phyloP scores from a whole-genome alignment of 1,140 invertebrate species.

The Heliconius eleuchia region DNA sequence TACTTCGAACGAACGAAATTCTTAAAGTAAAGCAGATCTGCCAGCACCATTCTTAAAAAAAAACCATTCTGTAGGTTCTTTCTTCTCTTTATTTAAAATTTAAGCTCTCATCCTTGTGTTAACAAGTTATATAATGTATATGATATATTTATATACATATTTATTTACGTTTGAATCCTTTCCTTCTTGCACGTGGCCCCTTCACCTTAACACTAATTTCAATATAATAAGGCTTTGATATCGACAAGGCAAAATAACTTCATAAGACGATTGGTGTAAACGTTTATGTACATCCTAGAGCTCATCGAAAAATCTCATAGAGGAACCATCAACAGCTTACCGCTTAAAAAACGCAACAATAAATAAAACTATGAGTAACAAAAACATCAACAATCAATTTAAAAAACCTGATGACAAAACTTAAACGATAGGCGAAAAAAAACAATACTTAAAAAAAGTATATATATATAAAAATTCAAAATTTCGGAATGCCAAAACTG shows the following conservation, averaged over 20 bases:
- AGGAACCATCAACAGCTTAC: conserved; percentile 58
- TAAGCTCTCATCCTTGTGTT: conserved; percentile 46
- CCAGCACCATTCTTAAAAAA: conserved; percentile 69
- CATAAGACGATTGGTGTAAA: conserved; percentile 52
- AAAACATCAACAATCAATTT: conserved; percentile 53
- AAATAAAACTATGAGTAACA: conserved; percentile 61
- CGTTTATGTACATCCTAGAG: conserved; percentile 28
- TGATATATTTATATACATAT: conserved; percentile 43
- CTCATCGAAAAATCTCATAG: conserved; percentile 48
- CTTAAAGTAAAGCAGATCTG: conserved; percentile 67
- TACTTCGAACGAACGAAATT: conserved; percentile 15
- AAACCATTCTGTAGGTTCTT: conserved; percentile 44
- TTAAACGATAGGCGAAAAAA: conserved; percentile 38
- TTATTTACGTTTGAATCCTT: conserved; percentile 40
- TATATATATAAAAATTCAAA: conserved; percentile 45
- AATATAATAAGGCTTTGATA: conserved; percentile 66
- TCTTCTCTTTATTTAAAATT: conserved; percentile 29
- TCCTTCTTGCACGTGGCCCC: conserved; percentile 61
- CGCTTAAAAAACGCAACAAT: conserved; percentile 60
- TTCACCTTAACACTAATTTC: conserved; percentile 66
- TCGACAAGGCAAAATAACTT: conserved; percentile 57
- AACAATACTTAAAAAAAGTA: conserved; percentile 43
- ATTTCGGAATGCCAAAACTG: conserved; percentile 53
- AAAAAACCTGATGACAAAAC: conserved; percentile 43
- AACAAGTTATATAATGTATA: conserved; percentile 30